Evolutionary conservation across 2,888 invertebrate species (phyloP), one percentile per base, ranked within the genome.

Genomic region (Acronicta leporina): DNA sequence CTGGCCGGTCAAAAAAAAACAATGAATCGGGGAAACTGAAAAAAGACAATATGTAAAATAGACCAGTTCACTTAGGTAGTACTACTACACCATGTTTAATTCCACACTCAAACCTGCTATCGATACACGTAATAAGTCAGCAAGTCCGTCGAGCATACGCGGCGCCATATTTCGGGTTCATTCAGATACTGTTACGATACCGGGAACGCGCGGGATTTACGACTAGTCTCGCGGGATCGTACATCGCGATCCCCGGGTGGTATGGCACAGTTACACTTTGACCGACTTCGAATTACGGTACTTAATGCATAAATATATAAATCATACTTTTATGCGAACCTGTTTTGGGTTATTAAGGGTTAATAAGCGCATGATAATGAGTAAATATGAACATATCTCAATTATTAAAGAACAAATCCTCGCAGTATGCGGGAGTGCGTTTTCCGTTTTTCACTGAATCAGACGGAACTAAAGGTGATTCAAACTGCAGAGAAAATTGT

Each of bases 191-290:
- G 89, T 88, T 88, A 88, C 75, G 77, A 81, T 86, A 79, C 84
- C 81, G 73, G 87, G 84, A 88, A 80, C 74, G 63, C 16, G 25
- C 61, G 59, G 81, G 77, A 87, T 88, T 89, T 89, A 88, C 84
- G 87, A 88, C 68, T 69, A 79, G 79, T 68, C 69, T 59, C 60
- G 45, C 69, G 59, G 80, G 75, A 80, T 68, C 78, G 69, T 80
- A 76, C 77, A 70, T 80, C 73, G 71, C 71, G 45, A 65, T 47
- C 83, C 63, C 69, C 85, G 80, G 87, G 92, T 74, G 87, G 90
- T 80, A 84, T 91, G 92, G 79, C 92, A 90, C 91, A 86, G 82
- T 89, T 91, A 87, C 87, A 80, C 83, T 84, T 75, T 89, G 87
- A 89, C 92, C 89, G 82, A 89, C 62, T 79, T 74, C 51, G 44